These are phyloP conservation scores for Puffinus mauretanicus DNA, from an alignment of 2,113 vertebrate species.

Conservation along the genomic window DNA sequence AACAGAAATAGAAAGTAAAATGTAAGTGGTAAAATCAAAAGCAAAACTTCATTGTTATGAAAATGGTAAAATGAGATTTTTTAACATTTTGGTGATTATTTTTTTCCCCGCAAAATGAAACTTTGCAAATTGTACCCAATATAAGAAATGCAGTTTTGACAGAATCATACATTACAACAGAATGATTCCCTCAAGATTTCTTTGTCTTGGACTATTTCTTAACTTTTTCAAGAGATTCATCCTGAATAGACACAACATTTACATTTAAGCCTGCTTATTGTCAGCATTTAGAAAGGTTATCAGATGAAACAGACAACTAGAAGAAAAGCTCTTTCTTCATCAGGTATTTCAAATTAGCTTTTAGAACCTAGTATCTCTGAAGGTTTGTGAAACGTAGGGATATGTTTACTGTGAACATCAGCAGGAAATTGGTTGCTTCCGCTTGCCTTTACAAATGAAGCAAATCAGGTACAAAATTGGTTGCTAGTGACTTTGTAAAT, in stretches of 20 bases:
- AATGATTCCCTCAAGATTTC: not conserved
- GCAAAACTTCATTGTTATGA: not conserved
- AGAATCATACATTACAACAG: not conserved
- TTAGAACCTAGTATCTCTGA: not conserved
- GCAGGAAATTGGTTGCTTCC: not conserved
- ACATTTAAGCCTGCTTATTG: not conserved
- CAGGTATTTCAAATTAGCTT: not conserved
- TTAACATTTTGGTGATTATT: not conserved
- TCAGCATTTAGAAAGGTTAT: not conserved
- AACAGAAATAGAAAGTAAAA: not conserved
- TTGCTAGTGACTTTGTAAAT: not conserved
- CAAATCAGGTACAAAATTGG: not conserved
- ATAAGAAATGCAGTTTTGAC: not conserved
- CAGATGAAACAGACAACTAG: not conserved
- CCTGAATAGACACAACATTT: not conserved
- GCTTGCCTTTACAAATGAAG: not conserved
- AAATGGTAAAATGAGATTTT: not conserved
- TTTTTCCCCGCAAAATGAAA: not conserved
- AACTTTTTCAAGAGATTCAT: not conserved
- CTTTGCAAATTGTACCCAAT: not conserved
- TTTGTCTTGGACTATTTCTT: not conserved
- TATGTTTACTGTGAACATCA: not conserved
- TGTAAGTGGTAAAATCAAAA: not conserved
- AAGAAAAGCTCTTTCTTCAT: constrained; percentile 1
- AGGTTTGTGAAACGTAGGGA: not conserved